Evolutionary conservation across 2,888 invertebrate species (phyloP).

Genomic region (Galerucella pusilla): DNA sequence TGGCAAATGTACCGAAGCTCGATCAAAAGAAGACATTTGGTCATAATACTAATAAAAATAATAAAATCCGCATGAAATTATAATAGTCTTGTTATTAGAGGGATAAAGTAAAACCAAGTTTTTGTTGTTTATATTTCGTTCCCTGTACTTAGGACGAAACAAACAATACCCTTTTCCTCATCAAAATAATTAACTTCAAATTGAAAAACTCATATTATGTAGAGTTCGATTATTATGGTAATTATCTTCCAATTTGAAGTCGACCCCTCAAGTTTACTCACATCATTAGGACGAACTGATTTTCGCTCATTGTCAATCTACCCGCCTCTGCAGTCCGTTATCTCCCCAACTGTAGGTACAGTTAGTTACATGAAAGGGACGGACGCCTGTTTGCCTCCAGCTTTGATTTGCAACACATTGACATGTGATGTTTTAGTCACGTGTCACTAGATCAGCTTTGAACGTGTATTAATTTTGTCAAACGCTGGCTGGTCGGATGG

Average conservation of each 20-base stretch:
- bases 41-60: too few species aligned
- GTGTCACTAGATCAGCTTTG: constrained; percentile 50
- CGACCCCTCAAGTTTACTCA: constrained; percentile 21
- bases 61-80: too few species aligned
- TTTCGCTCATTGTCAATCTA: constrained; percentile 25
- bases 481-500: constrained; percentile 25
- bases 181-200: constrained; percentile 1
- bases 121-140: background rate
- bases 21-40: too few species aligned
- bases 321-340: constrained; percentile 21
- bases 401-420: constrained; percentile 59
- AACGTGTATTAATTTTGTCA: constrained; percentile 47
- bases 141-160: background rate
- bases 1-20: too few species aligned
- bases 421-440: constrained; percentile 58
- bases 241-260: constrained; percentile 30
- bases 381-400: constrained; percentile 55
- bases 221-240: constrained; percentile 22
- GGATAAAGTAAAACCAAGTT: too few species aligned
- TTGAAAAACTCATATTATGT: background rate
- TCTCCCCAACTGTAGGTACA: constrained; percentile 36
- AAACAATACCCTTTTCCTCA: background rate
- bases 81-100: too few species aligned
- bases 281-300: constrained; percentile 30
- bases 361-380: constrained; percentile 49